These are phyloP conservation scores for Sacculina carcini DNA, from an alignment of 2,888 invertebrate genomes.

Conservation along the genomic window DNA sequence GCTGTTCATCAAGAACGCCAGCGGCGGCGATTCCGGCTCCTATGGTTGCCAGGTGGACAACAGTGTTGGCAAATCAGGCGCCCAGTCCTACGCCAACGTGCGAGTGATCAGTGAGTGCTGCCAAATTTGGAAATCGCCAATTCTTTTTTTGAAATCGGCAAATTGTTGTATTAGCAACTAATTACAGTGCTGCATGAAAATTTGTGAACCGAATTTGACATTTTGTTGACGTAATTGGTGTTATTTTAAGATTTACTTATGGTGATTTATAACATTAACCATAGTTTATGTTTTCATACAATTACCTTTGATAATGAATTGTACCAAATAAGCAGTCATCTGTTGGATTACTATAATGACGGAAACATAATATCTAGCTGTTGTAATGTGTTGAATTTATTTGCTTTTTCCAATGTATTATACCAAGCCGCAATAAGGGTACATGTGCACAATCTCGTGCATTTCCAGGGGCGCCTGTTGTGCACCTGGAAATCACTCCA, in stretches of 20 bases:
- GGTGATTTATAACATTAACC: too few relatives aligned
- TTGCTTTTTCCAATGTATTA: background rate
- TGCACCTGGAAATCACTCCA: conserved; percentile 30
- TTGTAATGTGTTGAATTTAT: too few relatives aligned
- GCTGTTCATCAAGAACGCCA: conserved; percentile 45
- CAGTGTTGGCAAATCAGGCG: conserved; percentile 43
- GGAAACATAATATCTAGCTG: background rate
- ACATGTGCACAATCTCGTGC: too few relatives aligned
- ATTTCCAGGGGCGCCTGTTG: conserved; percentile 15
- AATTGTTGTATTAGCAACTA: background rate
- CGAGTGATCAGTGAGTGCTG: conserved; percentile 57
- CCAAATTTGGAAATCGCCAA: too few relatives aligned
- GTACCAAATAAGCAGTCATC: too few relatives aligned
- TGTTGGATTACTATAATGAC: background rate
- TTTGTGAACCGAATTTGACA: too few relatives aligned
- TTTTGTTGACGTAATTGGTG: too few relatives aligned
- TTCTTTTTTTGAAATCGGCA: too few relatives aligned
- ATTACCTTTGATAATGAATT: too few relatives aligned
- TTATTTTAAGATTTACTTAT: too few relatives aligned
- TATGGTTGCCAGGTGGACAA: conserved; percentile 61
- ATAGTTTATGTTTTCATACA: too few relatives aligned
- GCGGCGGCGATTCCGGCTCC: conserved; percentile 50
- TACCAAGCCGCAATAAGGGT: background rate
- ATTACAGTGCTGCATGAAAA: background rate
- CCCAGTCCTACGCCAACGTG: conserved; percentile 38